A percentile compares a stretch with the other conserved stretches of the same genome.
phyloP scores from a whole-genome alignment of 2,888 invertebrate genomes.

The Latheticus oryzae region DNA sequence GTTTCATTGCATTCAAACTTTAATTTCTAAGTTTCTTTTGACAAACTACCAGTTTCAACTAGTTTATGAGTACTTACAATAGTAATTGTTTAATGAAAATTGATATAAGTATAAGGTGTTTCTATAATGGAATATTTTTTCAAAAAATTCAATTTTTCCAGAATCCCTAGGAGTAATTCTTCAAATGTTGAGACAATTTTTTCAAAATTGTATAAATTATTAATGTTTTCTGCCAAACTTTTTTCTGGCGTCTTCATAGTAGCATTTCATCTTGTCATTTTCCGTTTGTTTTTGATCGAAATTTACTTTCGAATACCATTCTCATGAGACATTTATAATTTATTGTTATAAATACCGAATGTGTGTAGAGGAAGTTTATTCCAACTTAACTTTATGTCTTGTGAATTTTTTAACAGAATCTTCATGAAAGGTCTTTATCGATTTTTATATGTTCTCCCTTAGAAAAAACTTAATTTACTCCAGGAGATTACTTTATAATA shows the following conservation, averaged over 20 bases:
- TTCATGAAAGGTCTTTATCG: slow-evolving; percentile 10
- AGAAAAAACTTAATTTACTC: slow-evolving; percentile 14
- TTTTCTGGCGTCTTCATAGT: slow-evolving; percentile 5
- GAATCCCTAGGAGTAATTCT: no score
- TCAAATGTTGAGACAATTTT: no score
- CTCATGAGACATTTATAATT: slow-evolving; percentile 23
- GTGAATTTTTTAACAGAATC: slow-evolving; percentile 19
- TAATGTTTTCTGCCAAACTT: no score
- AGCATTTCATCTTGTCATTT: slow-evolving; percentile 14
- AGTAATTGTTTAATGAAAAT: no score
- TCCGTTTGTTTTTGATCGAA: slow-evolving; percentile 8
- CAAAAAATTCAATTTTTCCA: no score
- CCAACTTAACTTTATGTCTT: slow-evolving; percentile 11
- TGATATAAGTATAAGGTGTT: no score
- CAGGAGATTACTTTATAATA: no score
- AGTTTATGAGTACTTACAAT: no score
- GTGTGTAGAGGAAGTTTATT: slow-evolving; percentile 21
- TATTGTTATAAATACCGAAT: slow-evolving; percentile 29
- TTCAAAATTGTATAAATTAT: no score
- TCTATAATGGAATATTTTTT: no score
- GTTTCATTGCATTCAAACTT: neutral
- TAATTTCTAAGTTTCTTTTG: slow-evolving; percentile 5
- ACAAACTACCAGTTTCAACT: no score
- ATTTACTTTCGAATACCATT: slow-evolving; percentile 1
- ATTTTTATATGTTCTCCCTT: slow-evolving; percentile 7